Base-by-base conservation (phyloP, 2,888 invertebrate species). In the Perithous albicinctus region DNA sequence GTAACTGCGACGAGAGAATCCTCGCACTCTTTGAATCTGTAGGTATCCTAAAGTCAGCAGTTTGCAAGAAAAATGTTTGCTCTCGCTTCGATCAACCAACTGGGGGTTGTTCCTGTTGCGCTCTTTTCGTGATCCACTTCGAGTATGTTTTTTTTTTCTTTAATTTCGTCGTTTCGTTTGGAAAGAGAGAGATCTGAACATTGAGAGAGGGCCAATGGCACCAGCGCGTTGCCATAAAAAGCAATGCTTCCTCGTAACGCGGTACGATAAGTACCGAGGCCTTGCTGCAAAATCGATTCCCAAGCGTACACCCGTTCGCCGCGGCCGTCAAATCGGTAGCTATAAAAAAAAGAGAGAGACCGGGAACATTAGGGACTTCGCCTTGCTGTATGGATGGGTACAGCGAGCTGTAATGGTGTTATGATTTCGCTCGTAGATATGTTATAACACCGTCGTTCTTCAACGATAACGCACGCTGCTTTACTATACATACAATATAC, bases 231-330 rank as follows among this genome's bases (percentile, higher is more conserved):
- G 87, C 88, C 89, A 88, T 92, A 92, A 92, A 92, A 92, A 90
- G 86, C 90, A 92, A 92, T 91, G 92, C 88, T 88, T 87, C 88
- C 89, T 91, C 92, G 90, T 92, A 92, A 92, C 92, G 89, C 89
- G 87, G 89, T 88, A 92, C 92, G 92, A 92, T 92, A 92, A 92
- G 92, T 92, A 88, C 90, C 54, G 51, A 51, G 38, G 38, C 75
- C 86, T 84, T 84, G 77, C 86, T 87, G 87, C 86, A 88, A 91
- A 91, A 92, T 92, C 91, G 91, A 92, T 92, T 88, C 89, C 70
- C 86, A 48, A 82, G 15, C 56, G 41, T 67, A 76, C 69, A 74
- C 56, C 15, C 59, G 26, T 59, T 61, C 59, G 32, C 35, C 66
- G 56, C 48, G 69, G 51, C 88, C 87, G 87, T 89, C 89, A 90